Evolutionary conservation across 2,113 vertebrate genomes (phyloP).

Genomic region (Daubentonia madagascariensis): DNA sequence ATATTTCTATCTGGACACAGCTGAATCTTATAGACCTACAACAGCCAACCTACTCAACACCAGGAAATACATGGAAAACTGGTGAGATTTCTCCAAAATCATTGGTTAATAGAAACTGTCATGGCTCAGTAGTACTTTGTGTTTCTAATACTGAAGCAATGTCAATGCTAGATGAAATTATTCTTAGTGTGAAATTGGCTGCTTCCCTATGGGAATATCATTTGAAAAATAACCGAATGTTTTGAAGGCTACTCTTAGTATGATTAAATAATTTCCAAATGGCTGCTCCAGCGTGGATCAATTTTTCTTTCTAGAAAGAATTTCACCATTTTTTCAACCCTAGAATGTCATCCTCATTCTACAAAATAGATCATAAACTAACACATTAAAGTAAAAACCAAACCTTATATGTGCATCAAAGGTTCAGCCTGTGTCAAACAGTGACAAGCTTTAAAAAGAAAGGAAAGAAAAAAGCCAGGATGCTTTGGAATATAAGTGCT

Average conservation of each 20-base stretch:
- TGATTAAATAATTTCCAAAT: conserved; percentile 60
- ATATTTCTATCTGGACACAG: background rate
- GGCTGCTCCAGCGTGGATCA: background rate
- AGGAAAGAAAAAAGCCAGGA: background rate
- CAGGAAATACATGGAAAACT: background rate
- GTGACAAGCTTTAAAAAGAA: conserved; percentile 17
- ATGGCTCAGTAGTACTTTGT: background rate
- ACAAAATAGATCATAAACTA: conserved; percentile 39
- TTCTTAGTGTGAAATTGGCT: conserved; percentile 1
- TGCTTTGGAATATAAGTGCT: conserved; percentile 15
- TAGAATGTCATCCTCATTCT: conserved; percentile 8
- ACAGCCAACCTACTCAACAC: background rate
- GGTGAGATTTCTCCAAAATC: background rate
- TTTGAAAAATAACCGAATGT: conserved; percentile 35
- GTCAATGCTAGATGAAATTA: background rate
- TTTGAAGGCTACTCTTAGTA: conserved; percentile 39
- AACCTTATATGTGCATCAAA: conserved; percentile 37
- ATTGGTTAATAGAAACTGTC: background rate
- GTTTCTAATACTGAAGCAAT: conserved; percentile 19
- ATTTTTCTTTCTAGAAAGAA: conserved; percentile 46
- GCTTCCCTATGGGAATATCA: conserved; percentile 1
- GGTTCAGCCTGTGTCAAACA: background rate
- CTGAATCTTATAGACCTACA: background rate
- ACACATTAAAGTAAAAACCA: conserved; percentile 48
- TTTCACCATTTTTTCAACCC: background rate